Percentiles rank a stretch among this genome's conserved stretches.
Evolutionary conservation across 2,113 vertebrate species (phyloP).

Genomic region (Halcyon malimbica): DNA sequence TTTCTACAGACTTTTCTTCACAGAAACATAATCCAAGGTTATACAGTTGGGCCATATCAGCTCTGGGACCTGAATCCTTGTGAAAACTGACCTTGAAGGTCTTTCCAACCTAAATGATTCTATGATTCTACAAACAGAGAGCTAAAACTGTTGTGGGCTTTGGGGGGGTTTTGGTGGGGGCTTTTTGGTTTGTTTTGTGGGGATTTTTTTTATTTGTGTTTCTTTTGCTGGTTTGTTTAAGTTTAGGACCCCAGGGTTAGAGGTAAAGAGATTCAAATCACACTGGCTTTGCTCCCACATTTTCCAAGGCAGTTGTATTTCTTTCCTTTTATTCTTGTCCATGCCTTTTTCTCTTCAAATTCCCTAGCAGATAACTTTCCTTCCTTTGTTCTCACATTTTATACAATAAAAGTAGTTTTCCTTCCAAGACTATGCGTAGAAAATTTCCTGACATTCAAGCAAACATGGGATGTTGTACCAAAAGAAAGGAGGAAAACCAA

Average conservation of each 20-base stretch:
- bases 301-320: neutral
- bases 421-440: accelerated
- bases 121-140: neutral
- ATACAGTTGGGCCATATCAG: neutral
- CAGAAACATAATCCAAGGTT: neutral
- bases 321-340: neutral
- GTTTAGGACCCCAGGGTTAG: neutral
- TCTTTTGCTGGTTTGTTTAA: neutral
- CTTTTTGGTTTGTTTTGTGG: neutral
- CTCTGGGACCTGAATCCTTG: neutral
- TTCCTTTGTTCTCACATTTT: neutral
- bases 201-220: accelerated
- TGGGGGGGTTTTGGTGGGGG: neutral
- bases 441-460: neutral
- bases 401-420: neutral
- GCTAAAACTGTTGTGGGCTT: neutral
- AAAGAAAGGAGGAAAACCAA: neutral
- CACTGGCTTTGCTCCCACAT: neutral
- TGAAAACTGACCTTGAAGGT: neutral
- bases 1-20: neutral
- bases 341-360: neutral
- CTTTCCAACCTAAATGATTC: too few relatives aligned
- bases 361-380: neutral
- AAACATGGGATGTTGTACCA: accelerated
- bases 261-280: neutral